Evolutionary conservation across 2,888 invertebrate species (phyloP).

Genomic region (Perithous albicinctus): DNA sequence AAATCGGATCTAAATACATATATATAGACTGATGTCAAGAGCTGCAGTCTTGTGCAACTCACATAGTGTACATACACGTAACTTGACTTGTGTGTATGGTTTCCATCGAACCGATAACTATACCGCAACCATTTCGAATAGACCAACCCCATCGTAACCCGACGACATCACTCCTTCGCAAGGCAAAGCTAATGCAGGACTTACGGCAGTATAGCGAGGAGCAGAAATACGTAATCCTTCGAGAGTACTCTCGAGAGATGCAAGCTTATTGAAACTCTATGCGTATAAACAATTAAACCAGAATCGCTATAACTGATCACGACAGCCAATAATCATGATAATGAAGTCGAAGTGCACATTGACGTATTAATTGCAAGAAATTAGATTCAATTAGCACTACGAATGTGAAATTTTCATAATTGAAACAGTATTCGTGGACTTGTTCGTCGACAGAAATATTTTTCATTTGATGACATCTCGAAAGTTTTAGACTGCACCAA

Average conservation of each 20-base stretch:
- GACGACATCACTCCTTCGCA: background rate
- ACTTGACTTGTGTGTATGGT: background rate
- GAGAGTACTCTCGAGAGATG: constrained; percentile 8
- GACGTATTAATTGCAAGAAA: background rate
- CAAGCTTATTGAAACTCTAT: constrained; percentile 24
- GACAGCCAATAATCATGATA: background rate
- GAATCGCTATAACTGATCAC: background rate
- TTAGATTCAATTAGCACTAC: background rate
- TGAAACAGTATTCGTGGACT: background rate
- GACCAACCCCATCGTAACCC: background rate
- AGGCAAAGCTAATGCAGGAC: constrained; percentile 2
- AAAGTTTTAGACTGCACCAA: background rate
- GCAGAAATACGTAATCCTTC: constrained; percentile 19
- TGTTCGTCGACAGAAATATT: background rate
- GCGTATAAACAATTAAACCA: constrained; percentile 14
- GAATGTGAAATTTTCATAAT: background rate
- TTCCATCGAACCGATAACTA: constrained; percentile 11
- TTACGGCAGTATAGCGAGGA: background rate
- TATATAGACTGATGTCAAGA: background rate
- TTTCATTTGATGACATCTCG: background rate
- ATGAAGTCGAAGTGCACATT: background rate
- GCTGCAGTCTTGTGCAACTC: background rate
- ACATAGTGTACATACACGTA: background rate
- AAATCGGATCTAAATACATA: background rate
- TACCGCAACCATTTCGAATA: background rate